Percentiles rank a stretch among this genome's conserved stretches.
These are phyloP conservation scores for Balaenoptera acutorostrata DNA, from an alignment of 2,113 vertebrate genomes.

Conservation along the genomic window DNA sequence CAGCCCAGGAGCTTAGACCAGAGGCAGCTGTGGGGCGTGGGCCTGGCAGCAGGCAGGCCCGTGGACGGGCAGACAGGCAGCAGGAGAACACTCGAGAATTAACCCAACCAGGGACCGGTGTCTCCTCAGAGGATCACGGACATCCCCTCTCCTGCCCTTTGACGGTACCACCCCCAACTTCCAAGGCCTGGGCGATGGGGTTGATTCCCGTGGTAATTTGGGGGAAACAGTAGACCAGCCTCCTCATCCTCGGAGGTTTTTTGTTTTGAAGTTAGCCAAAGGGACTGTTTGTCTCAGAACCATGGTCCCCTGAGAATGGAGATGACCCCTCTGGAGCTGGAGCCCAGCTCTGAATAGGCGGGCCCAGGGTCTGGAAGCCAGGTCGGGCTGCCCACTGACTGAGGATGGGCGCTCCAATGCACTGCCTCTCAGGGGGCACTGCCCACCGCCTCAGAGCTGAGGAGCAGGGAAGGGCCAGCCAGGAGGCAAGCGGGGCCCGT, in stretches of 20 bases:
- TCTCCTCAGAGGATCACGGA: background rate
- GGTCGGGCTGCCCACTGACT: background rate
- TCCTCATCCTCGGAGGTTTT: background rate
- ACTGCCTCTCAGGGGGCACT: rapidly evolving
- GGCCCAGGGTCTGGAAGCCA: background rate
- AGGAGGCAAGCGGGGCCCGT: background rate
- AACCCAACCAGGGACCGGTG: background rate
- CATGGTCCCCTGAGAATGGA: background rate
- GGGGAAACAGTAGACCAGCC: background rate
- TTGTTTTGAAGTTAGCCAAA: background rate
- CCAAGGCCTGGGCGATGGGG: background rate
- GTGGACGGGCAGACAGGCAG: background rate
- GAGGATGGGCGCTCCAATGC: background rate
- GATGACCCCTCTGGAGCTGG: background rate
- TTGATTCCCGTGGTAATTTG: background rate
- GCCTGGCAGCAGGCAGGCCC: background rate
- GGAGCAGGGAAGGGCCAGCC: background rate
- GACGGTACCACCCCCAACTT: background rate
- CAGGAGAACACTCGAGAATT: background rate
- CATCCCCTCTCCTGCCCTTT: background rate
- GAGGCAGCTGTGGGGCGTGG: background rate
- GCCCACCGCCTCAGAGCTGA: background rate
- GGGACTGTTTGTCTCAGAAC: background rate
- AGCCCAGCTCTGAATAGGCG: background rate
- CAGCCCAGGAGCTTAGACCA: background rate